These are phyloP conservation scores for Dysidea cf. avara DNA, from an alignment of 37 sponge, comb jelly and placozoan genomes.

Conservation along the genomic window DNA sequence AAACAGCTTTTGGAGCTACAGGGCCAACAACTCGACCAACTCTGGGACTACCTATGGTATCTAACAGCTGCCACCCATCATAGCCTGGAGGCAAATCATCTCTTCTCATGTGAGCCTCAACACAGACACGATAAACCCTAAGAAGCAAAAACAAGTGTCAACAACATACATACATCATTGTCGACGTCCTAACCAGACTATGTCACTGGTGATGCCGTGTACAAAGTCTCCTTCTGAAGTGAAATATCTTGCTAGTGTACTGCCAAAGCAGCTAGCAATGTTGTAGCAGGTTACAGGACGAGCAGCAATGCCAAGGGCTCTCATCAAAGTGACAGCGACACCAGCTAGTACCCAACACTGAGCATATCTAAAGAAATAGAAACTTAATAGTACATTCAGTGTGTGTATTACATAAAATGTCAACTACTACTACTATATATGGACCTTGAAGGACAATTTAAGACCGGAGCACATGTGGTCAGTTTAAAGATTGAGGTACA, in stretches of 20 bases:
- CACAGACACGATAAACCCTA: constrained; percentile 88
- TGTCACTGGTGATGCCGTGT: constrained; percentile 31
- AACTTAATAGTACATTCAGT: too few species aligned
- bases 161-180: constrained; percentile 1
- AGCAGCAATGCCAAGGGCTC: constrained; percentile 72
- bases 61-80: constrained; percentile 66
- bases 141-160: not conserved
- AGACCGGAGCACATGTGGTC: too few species aligned
- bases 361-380: constrained; percentile 51
- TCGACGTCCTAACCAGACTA: constrained; percentile 36
- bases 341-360: constrained; percentile 85
- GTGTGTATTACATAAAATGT: too few species aligned
- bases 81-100: constrained; percentile 60
- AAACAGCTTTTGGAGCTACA: not conserved
- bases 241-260: constrained; percentile 59
- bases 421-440: too few species aligned
- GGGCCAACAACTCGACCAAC: not conserved
- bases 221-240: constrained; percentile 50
- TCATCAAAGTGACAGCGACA: constrained; percentile 66
- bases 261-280: constrained; percentile 46
- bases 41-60: not conserved
- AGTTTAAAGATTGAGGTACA: not conserved
- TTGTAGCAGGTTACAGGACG: constrained; percentile 86
- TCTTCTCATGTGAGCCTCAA: constrained; percentile 76
- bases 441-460: too few species aligned